A percentile compares a stretch with the other conserved stretches of the same genome.
Conservation (phyloP, 2,888 invertebrate species). For the Oscheius sp. region DNA sequence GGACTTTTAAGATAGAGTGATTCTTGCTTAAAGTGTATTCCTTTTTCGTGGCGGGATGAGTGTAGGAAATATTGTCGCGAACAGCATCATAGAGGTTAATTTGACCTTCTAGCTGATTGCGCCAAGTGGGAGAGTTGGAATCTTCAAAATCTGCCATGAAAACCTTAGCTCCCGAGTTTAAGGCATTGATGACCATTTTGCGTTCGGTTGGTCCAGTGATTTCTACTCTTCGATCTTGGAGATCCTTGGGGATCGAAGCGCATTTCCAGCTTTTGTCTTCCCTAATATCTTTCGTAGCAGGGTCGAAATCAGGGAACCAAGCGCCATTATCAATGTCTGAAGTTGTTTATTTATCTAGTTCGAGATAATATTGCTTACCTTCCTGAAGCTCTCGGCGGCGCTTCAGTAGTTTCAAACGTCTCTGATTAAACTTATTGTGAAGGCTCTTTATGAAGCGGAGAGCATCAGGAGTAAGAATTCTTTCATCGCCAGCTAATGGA, state of each 20-base stretch:
- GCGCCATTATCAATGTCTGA: conserved; percentile 65
- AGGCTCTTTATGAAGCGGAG: conserved; percentile 76
- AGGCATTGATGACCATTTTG: conserved; percentile 78
- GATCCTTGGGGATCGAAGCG: conserved; percentile 50
- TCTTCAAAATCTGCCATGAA: conserved; percentile 74
- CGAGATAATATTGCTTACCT: conserved; percentile 20
- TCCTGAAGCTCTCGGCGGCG: conserved; percentile 58
- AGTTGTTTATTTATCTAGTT: not conserved
- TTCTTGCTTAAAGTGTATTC: conserved; percentile 56
- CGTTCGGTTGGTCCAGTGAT: conserved; percentile 75
- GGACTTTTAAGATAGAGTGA: conserved; percentile 75
- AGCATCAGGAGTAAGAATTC: conserved; percentile 76
- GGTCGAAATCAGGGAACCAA: conserved; percentile 72
- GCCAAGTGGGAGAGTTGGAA: conserved; percentile 81
- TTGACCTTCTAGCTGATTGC: conserved; percentile 77
- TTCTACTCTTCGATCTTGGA: conserved; percentile 69
- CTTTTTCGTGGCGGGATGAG: conserved; percentile 67
- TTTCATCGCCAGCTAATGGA: conserved; percentile 72
- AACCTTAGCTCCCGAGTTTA: conserved; percentile 74
- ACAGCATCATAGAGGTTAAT: conserved; percentile 77
- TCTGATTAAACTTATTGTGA: conserved; percentile 74
- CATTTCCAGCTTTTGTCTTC: conserved; percentile 75
- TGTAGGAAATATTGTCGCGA: conserved; percentile 71
- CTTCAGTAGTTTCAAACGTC: conserved; percentile 59
- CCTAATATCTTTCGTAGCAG: conserved; percentile 73